Percentiles rank a stretch among this genome's conserved stretches.
Evolutionary conservation across 2,888 invertebrate species (phyloP).

Genomic region (Cerastoderma edule): DNA sequence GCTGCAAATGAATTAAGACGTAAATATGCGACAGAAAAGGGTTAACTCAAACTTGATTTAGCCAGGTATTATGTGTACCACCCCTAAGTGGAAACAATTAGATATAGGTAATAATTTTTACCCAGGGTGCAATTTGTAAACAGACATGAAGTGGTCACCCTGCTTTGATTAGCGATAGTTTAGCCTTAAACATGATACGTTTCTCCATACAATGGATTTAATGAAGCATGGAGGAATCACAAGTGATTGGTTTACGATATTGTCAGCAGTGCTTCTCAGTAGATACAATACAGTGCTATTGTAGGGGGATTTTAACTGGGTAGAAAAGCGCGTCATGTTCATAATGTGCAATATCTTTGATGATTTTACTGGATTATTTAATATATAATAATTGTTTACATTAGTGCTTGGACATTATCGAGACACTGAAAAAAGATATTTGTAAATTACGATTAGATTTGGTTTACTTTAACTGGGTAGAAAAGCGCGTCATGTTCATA

Average conservation of each 20-base stretch:
- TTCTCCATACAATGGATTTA: constrained; percentile 33
- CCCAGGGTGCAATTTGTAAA: constrained; percentile 33
- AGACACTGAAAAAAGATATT: too few relatives aligned
- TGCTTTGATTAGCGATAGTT: constrained; percentile 17
- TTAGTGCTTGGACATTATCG: too few relatives aligned
- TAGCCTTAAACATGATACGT: constrained; percentile 42
- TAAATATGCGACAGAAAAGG: background rate
- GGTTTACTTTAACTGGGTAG: too few relatives aligned
- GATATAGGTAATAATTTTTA: constrained; percentile 33
- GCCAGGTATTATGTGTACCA: constrained; percentile 29
- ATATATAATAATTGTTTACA: too few relatives aligned
- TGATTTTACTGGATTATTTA: too few relatives aligned
- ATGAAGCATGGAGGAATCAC: constrained; percentile 48
- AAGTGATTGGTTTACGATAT: constrained; percentile 55
- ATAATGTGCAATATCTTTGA: too few relatives aligned
- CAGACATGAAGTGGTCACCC: constrained; percentile 25
- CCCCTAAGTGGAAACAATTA: constrained; percentile 46
- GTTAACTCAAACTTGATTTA: constrained; percentile 41
- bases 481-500: too few relatives aligned
- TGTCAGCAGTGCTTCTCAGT: constrained; percentile 36
- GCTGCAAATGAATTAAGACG: background rate
- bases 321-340: too few relatives aligned
- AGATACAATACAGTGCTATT: too few relatives aligned
- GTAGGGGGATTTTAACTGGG: too few relatives aligned
- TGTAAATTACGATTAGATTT: too few relatives aligned